Evolutionary conservation across 2,113 vertebrate species (phyloP).

Genomic region (Microtus oregoni): DNA sequence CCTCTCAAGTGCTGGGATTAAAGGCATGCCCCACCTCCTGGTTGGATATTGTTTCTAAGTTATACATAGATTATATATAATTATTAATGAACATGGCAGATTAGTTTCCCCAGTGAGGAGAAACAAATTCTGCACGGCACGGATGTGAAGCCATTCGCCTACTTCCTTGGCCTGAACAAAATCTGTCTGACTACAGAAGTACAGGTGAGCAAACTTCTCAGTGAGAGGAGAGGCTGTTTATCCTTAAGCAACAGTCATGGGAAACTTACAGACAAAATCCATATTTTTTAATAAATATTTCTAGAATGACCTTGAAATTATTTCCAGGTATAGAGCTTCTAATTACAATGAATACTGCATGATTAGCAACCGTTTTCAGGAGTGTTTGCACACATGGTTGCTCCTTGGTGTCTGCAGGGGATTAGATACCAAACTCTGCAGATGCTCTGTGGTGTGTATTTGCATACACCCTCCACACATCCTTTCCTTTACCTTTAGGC

Average conservation of each 20-base stretch:
- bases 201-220: background rate
- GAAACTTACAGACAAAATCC: background rate
- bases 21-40: no score
- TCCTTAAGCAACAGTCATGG: background rate
- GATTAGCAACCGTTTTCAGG: background rate
- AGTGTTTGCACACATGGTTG: background rate
- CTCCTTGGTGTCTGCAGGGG: background rate
- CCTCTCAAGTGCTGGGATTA: no score
- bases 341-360: background rate
- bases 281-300: background rate
- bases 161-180: background rate
- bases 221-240: background rate
- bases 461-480: background rate
- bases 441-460: background rate
- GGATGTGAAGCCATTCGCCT: background rate
- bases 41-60: background rate
- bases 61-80: no score
- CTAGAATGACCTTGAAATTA: background rate
- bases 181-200: background rate
- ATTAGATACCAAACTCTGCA: background rate
- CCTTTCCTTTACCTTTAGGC: background rate
- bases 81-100: background rate
- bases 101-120: background rate
- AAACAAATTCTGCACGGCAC: background rate
- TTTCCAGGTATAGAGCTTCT: constrained; percentile 7